Evolutionary conservation across 2,113 vertebrate genomes (phyloP).

Genomic region (Melospiza georgiana): DNA sequence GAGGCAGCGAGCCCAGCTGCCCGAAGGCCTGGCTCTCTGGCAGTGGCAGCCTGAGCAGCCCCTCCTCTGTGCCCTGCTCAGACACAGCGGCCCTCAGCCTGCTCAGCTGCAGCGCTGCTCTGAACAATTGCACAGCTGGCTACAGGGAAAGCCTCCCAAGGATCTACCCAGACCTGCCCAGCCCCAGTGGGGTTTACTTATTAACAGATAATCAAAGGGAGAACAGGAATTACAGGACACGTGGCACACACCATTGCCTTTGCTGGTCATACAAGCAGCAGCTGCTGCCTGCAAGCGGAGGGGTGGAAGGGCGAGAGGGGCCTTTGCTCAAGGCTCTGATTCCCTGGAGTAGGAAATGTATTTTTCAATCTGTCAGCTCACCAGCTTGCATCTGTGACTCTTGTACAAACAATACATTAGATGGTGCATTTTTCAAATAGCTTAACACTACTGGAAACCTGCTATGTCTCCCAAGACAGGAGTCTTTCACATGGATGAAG

Average conservation of each 20-base stretch:
- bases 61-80: neutral
- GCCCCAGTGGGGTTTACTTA: conserved; percentile 35
- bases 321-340: neutral
- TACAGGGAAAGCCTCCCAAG: neutral
- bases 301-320: rapidly evolving
- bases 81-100: neutral
- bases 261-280: neutral
- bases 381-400: neutral
- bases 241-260: rapidly evolving
- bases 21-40: rapidly evolving
- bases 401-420: neutral
- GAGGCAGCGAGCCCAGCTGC: neutral
- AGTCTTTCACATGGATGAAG: neutral
- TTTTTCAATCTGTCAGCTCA: neutral
- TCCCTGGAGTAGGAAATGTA: rapidly evolving
- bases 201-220: conserved; percentile 36
- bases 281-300: rapidly evolving
- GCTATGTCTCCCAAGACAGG: rapidly evolving
- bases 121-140: neutral
- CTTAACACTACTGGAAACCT: neutral
- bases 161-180: neutral
- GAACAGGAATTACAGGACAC: neutral
- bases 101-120: neutral
- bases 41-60: neutral
- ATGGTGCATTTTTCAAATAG: neutral